Base-by-base conservation (phyloP, 2,888 invertebrate species). In the Alentia gelatinosa region DNA sequence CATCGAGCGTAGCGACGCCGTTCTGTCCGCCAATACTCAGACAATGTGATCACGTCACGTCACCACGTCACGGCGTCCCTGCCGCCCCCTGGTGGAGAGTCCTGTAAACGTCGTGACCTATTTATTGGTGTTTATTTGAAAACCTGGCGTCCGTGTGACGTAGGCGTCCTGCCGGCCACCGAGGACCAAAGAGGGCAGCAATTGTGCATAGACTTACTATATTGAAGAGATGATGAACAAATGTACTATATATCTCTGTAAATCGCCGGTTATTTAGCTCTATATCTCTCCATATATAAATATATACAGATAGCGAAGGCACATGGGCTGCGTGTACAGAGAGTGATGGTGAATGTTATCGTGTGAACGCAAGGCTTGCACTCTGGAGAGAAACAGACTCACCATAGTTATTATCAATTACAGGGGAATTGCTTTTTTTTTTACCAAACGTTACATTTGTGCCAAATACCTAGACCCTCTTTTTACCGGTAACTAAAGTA, bases 1-100 rank as follows among this genome's bases (percentile, higher is more conserved):
- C 91, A 94, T 96, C 9, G 94, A 95, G 91, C 93, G 95, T 23
- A 47, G 47, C 47, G 83, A 47, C 47, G 42, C 35, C 1, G 30
- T 30, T 26, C 30, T 33, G 23, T 26, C 30, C 0, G 3, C 26
- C 12, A 86, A 86, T 47, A 86, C 42, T 7, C 47, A 47, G 39
- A 79, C 79, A 35, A 79, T 79, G 37, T 35, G 79, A 79, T 33
- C 30, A 26, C 33, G 30, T 15, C 26, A 33, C 30, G 23, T 19
- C 5, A 47, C 47, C 9, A 12, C 47, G 19, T 47, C 47, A 47
- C 19, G 47, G 19, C 47, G 19, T 47, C 7, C 19, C 9, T 47
- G 9, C 7, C 19, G 47, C 7, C 47, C 47, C 47, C 47, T 12
- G 56, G 5, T n/a, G 19, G 19, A 56, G 23, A 5, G 56, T n/a